Conservation (phyloP, 2,797 vertebrate species). For the Onychomys leucogaster region DNA sequence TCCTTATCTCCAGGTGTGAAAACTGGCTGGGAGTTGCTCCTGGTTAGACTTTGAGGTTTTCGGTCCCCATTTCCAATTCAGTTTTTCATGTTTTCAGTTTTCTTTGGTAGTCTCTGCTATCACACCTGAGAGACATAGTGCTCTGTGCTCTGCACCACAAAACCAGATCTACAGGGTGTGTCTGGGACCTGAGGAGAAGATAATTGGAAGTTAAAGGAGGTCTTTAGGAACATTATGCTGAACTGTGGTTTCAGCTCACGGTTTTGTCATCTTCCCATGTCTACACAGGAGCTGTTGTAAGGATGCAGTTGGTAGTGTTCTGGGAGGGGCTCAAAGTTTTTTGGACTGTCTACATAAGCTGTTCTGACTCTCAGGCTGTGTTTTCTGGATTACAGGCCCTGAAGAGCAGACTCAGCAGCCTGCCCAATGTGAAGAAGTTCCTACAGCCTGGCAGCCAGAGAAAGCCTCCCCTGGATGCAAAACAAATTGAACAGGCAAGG, state of each 20-base stretch:
- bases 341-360: fast-evolving
- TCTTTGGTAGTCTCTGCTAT: background rate
- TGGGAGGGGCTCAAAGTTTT: background rate
- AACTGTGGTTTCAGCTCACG: background rate
- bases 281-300: background rate
- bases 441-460: conserved; percentile 93
- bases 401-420: conserved; percentile 89
- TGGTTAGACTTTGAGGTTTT: background rate
- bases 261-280: background rate
- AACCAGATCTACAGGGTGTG: background rate
- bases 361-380: background rate
- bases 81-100: background rate
- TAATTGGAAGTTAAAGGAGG: too few species aligned
- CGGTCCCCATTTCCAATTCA: background rate
- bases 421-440: conserved; percentile 91
- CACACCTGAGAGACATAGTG: background rate
- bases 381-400: conserved; percentile 88
- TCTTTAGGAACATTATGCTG: background rate
- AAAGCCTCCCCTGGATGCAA: conserved; percentile 87
- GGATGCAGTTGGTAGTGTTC: fast-evolving
- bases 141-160: background rate
- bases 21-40: background rate
- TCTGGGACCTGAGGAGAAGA: background rate
- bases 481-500: conserved; percentile 72
- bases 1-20: background rate